phyloP scores from a whole-genome alignment of 2,888 invertebrate species.

The Linnaemya tessellans region DNA sequence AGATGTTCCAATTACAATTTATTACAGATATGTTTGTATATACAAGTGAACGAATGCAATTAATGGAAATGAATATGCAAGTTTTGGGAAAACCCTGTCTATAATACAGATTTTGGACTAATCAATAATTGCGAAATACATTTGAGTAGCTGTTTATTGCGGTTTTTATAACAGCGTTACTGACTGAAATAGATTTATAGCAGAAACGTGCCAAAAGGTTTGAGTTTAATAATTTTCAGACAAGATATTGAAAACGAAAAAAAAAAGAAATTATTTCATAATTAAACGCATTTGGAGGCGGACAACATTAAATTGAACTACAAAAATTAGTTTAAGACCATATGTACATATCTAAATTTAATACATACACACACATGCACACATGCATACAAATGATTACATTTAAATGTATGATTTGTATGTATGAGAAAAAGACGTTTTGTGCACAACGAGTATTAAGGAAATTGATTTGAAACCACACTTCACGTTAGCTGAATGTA shows the following conservation, averaged over 20 bases:
- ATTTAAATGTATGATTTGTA: background rate
- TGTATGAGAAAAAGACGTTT: background rate
- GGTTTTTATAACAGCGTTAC: conserved; percentile 5
- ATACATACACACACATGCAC: background rate
- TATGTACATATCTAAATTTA: background rate
- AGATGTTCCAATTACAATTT: too few relatives aligned
- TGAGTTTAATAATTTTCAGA: background rate
- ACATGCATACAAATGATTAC: background rate
- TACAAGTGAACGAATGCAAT: background rate
- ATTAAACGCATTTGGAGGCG: conserved; percentile 30
- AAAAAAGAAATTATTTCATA: conserved; percentile 63
- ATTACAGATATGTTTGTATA: too few relatives aligned
- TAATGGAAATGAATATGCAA: background rate
- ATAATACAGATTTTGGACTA: background rate
- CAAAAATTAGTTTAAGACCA: background rate
- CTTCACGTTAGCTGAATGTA: conserved; percentile 43
- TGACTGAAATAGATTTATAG: conserved; percentile 47
- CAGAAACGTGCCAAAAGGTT: conserved; percentile 58
- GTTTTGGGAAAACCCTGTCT: background rate
- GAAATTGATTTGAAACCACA: conserved; percentile 41
- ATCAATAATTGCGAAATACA: conserved; percentile 20
- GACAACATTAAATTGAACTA: conserved; percentile 2
- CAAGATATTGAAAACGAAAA: background rate
- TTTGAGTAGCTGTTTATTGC: background rate
- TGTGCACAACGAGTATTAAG: background rate